Conservation (phyloP, 2,888 invertebrate species). For the Apamea epomidion region DNA sequence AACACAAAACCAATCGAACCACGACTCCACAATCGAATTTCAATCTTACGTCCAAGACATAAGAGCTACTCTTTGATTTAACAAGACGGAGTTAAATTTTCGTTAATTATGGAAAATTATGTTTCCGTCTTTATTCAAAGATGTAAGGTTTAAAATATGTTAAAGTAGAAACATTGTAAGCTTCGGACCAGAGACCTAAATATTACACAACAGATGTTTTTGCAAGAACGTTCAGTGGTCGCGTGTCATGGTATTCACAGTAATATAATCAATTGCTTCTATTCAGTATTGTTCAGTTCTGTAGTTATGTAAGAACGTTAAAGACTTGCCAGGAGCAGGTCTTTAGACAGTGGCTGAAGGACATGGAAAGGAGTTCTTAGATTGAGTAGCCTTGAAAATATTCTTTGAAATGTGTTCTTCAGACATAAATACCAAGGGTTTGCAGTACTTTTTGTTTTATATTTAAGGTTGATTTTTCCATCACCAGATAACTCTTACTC, state of each 20-base stretch:
- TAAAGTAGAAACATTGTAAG: conserved; percentile 8
- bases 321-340: conserved; percentile 4
- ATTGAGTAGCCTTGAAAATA: conserved; percentile 15
- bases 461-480: background rate
- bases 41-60: background rate
- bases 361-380: conserved; percentile 10
- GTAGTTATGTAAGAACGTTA: conserved; percentile 22
- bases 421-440: background rate
- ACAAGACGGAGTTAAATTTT: background rate
- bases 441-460: background rate
- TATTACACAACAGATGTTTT: conserved; percentile 37
- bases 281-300: conserved; percentile 11
- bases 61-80: background rate
- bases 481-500: no score
- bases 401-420: background rate
- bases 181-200: conserved; percentile 2
- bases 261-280: conserved; percentile 32
- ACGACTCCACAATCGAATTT: background rate
- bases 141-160: background rate
- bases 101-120: conserved; percentile 12
- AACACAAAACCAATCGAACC: background rate
- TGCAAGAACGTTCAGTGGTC: conserved; percentile 16
- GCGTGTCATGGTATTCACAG: conserved; percentile 37
- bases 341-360: conserved; percentile 31
- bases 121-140: background rate